Conservation (phyloP, 1,140 invertebrate genomes). For the Doryteuthis pealeii region DNA sequence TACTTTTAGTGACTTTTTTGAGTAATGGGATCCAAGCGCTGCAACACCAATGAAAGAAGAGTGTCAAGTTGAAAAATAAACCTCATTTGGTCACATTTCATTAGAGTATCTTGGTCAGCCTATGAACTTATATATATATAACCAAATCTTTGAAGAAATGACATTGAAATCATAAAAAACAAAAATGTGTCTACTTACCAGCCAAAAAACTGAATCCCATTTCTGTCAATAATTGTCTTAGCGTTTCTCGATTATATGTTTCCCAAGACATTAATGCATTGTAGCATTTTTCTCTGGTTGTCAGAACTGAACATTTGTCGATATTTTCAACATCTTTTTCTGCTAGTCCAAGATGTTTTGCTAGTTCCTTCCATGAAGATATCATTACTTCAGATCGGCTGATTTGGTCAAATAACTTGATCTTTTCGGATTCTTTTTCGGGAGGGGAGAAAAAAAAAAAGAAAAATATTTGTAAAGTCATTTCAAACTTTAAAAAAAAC, state of each 20-base stretch:
- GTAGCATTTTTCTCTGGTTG: background rate
- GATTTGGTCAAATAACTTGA: background rate
- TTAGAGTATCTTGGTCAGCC: too few species aligned
- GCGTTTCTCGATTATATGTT: background rate
- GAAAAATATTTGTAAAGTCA: too few species aligned
- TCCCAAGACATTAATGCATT: background rate
- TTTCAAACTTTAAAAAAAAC: too few species aligned
- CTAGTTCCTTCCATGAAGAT: background rate
- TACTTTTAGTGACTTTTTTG: too few species aligned
- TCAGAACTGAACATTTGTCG: background rate
- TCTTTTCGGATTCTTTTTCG: background rate
- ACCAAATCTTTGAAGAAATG: too few species aligned
- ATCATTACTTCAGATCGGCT: background rate
- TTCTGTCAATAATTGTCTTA: background rate
- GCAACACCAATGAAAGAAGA: too few species aligned
- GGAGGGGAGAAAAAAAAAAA: too few species aligned
- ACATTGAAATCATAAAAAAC: too few species aligned
- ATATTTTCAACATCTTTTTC: background rate
- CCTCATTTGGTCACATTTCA: too few species aligned
- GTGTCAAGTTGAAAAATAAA: too few species aligned
- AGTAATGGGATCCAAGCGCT: too few species aligned
- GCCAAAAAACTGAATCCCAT: background rate
- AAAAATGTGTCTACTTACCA: slow-evolving; percentile 3
- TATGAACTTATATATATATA: too few species aligned
- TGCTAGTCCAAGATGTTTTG: background rate